Conservation (phyloP, 1,140 invertebrate species). For the Pseudomyrmex sp. region DNA sequence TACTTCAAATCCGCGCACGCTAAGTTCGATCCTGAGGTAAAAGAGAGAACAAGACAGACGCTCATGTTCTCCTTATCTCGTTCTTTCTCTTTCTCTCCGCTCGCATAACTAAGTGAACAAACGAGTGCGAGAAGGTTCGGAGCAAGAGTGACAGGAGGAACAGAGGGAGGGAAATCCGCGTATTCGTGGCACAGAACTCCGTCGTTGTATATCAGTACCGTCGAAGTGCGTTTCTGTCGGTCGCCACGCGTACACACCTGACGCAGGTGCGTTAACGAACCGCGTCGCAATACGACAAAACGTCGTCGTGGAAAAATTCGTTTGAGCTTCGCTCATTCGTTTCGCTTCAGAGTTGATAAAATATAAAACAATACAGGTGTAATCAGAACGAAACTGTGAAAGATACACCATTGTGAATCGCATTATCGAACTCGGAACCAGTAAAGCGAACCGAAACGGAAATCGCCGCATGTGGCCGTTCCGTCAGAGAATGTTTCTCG, state of each 20-base stretch:
- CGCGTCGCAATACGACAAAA: not conserved
- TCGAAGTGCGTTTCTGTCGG: conserved; percentile 36
- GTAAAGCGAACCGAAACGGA: not conserved
- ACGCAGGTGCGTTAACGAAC: conserved; percentile 1
- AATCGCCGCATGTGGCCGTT: conserved; percentile 4
- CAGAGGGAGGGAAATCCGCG: not conserved
- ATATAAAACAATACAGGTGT: not conserved
- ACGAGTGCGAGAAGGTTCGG: not conserved
- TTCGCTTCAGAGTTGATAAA: not conserved
- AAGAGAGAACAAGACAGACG: not conserved
- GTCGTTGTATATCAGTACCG: conserved; percentile 1
- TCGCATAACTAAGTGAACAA: conserved; percentile 10
- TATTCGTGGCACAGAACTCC: conserved; percentile 17
- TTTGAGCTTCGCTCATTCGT: not conserved
- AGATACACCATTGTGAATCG: not conserved
- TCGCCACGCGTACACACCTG: conserved; percentile 26
- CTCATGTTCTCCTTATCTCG: no score
- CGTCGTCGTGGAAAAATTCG: not conserved
- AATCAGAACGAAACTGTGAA: not conserved
- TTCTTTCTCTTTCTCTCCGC: no score
- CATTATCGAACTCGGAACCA: not conserved
- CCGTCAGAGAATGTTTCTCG: conserved; percentile 67
- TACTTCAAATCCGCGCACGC: no score
- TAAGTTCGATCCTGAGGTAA: conserved; percentile 11
- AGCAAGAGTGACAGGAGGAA: not conserved